These are phyloP conservation scores for Sebastes itinus DNA, from an alignment of 2,797 vertebrate genomes.

Conservation along the genomic window DNA sequence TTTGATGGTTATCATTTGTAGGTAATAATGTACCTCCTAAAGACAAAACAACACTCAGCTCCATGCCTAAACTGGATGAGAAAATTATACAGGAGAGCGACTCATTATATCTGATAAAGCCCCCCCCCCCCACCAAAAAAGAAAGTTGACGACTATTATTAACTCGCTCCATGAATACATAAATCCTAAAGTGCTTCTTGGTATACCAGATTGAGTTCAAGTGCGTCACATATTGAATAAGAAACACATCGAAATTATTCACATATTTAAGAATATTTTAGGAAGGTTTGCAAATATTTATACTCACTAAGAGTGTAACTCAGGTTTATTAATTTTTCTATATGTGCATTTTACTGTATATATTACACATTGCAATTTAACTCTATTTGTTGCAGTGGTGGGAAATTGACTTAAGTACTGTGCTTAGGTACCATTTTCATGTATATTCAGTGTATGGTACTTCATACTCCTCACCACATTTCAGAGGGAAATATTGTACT, in stretches of 20 bases:
- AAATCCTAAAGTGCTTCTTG: slow-evolving; percentile 22
- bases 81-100: slow-evolving; percentile 71
- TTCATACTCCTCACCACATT: not conserved
- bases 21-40: slow-evolving; percentile 78
- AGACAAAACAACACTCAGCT: slow-evolving; percentile 75
- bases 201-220: slow-evolving; percentile 4
- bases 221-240: slow-evolving; percentile 22
- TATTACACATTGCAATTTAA: not conserved
- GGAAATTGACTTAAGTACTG: not conserved
- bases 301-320: not conserved
- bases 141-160: slow-evolving; percentile 49
- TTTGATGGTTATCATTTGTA: slow-evolving; percentile 76
- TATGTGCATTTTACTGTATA: not conserved
- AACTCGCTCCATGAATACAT: slow-evolving; percentile 46
- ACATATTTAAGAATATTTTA: slow-evolving; percentile 4
- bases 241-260: slow-evolving; percentile 5
- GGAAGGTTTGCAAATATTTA: slow-evolving; percentile 25
- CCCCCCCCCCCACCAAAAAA: not conserved
- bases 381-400: not conserved
- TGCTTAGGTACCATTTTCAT: not conserved
- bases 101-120: slow-evolving; percentile 67
- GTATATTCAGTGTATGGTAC: not conserved
- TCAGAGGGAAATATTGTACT: not conserved
- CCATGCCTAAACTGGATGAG: slow-evolving; percentile 60
- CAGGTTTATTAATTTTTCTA: not conserved